Evolutionary conservation across 2,797 vertebrate genomes (phyloP), one percentile per base, ranked within the genome.

Genomic region (Peromyscus attwateri): DNA sequence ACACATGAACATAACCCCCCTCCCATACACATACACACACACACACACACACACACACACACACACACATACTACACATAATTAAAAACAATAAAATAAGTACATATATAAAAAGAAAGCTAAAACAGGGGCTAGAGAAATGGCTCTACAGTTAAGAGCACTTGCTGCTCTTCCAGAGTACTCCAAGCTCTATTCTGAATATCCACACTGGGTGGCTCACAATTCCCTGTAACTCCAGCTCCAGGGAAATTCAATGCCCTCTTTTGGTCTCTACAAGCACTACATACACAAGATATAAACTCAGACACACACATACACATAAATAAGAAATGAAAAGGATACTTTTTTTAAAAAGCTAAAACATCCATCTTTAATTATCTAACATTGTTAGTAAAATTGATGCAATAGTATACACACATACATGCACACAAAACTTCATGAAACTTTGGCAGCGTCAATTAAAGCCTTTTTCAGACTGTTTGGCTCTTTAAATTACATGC

Each of bases 311-410:
- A 62, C 73, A 76, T 43, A 76, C 40, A 43, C 37, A 43, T 62
- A 62, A 81, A 40, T 66, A 16, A 83, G 57, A 64, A 64, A 5
- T 84, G 40, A 34, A 46, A 84, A 34, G 29, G 43, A 46, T 43
- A 66, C 17, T 52, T 52, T 87, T 52, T 68, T n/a, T 77, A 77
- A 89, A 94, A 84, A 89, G 31, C 17, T 85, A 92, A 92, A 89
- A 89, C 23, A 40, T 55, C 68, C 87, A 90, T 52, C 75, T 81
- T 62, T 60, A 70, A 60, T n/a, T 34, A 89, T 27, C 27, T 82
- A 82, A 84, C 60, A 66, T 46, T 68, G 43, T 49, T 49, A 68
- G 43, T 46, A 66, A 46, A 84, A 66, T 10, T 23, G 62, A 49
- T 85, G 43, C 43, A 85, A 68, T 21, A 85, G 3, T 68, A 84